phyloP scores from a whole-genome alignment of 2,797 vertebrate genomes.

The Pseudochaenichthys georgianus region DNA sequence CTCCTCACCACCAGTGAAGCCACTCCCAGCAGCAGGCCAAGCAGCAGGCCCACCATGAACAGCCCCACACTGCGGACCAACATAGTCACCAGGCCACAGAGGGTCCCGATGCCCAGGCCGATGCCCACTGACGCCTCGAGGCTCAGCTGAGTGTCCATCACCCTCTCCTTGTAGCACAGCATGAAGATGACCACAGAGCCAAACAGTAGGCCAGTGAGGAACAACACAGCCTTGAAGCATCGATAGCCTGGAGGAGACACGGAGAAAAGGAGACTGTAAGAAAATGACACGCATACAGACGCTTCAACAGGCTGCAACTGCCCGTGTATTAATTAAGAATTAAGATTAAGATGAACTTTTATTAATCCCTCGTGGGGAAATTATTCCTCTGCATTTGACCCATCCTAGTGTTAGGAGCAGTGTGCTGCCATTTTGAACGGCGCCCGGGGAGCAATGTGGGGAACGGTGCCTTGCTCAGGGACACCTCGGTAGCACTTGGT shows the following conservation, averaged over 20 bases:
- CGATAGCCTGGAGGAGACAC: constrained; percentile 89
- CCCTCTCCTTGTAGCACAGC: constrained; percentile 97
- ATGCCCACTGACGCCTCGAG: constrained; percentile 96
- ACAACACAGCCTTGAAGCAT: constrained; percentile 98
- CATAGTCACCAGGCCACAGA: constrained; percentile 98
- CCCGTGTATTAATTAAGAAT: too few species aligned
- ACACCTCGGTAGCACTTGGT: too few species aligned
- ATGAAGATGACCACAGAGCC: constrained; percentile 99
- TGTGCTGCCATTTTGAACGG: too few species aligned
- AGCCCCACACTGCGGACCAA: constrained; percentile 97
- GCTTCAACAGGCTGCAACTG: not conserved
- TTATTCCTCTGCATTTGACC: too few species aligned
- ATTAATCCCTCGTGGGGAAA: too few species aligned
- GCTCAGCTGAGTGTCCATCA: constrained; percentile 97
- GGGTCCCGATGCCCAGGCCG: constrained; percentile 93
- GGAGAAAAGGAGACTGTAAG: constrained; percentile 25
- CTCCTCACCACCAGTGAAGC: constrained; percentile 89
- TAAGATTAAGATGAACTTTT: too few species aligned
- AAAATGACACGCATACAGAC: not conserved
- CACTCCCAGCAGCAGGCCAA: constrained; percentile 93
- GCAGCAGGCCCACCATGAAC: constrained; percentile 96
- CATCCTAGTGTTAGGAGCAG: too few species aligned
- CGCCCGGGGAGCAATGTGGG: too few species aligned
- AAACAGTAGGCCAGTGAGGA: constrained; percentile 97
- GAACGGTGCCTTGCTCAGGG: too few species aligned